Evolutionary conservation across 2,113 vertebrate species (phyloP).

Genomic region (Mugil cephalus): DNA sequence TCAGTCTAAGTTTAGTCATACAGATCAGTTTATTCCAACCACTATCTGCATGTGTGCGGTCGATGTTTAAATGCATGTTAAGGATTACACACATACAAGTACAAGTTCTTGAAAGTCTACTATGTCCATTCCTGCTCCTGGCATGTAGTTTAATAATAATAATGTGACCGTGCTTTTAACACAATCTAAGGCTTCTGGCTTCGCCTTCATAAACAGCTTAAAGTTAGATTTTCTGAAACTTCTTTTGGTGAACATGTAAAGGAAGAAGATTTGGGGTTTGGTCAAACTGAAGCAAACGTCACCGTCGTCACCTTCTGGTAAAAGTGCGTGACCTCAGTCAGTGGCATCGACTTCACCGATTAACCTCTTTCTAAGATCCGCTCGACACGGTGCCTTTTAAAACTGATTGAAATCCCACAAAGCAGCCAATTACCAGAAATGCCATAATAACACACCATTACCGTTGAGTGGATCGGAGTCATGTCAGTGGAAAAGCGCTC

Average conservation of each 20-base stretch:
- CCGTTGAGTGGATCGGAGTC: constrained; percentile 7
- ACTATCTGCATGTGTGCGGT: background rate
- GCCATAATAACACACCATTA: background rate
- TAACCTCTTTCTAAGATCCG: background rate
- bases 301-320: background rate
- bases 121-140: background rate
- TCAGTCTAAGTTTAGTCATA: too few relatives aligned
- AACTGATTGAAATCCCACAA: too few relatives aligned
- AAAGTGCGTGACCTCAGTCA: too few relatives aligned
- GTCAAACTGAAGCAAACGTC: background rate
- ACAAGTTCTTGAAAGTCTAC: background rate
- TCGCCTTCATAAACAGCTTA: too few relatives aligned
- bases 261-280: background rate
- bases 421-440: background rate
- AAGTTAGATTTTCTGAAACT: background rate
- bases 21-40: too few relatives aligned
- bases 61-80: background rate
- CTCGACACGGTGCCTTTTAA: too few relatives aligned
- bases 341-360: too few relatives aligned
- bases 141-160: too few relatives aligned
- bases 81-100: background rate
- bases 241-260: too few relatives aligned
- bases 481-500: constrained; percentile 41
- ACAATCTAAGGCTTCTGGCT: background rate
- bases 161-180: too few relatives aligned